A percentile compares a stretch with the other conserved stretches of the same genome.
Evolutionary conservation across 2,888 invertebrate species (phyloP).

Genomic region (Isotomurus palustris): DNA sequence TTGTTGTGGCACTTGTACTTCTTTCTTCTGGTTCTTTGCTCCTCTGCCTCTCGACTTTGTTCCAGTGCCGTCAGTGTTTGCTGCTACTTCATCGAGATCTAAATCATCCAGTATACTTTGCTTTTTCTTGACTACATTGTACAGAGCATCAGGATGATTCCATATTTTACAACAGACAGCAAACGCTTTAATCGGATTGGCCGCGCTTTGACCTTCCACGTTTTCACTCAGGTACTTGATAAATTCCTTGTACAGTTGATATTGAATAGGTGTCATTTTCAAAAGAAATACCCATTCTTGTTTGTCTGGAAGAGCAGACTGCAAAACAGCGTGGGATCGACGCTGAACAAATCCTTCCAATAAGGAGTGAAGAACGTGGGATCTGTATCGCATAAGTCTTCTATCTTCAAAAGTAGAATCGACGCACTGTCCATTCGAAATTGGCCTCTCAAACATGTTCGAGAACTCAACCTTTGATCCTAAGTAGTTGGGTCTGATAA

Average conservation of each 20-base stretch:
- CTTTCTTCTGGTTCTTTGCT: slow-evolving; percentile 3
- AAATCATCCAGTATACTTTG: slow-evolving; percentile 63
- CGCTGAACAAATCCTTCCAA: slow-evolving; percentile 94
- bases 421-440: slow-evolving; percentile 96
- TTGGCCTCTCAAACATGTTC: slow-evolving; percentile 98
- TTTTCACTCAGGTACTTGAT: slow-evolving; percentile 61
- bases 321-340: slow-evolving; percentile 86
- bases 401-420: slow-evolving; percentile 94
- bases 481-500: slow-evolving; percentile 93
- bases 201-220: slow-evolving; percentile 75
- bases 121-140: slow-evolving; percentile 78
- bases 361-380: slow-evolving; percentile 90
- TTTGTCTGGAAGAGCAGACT: slow-evolving; percentile 87
- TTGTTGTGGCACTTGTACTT: not conserved
- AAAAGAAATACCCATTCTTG: slow-evolving; percentile 90
- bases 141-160: slow-evolving; percentile 91
- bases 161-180: slow-evolving; percentile 98
- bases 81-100: slow-evolving; percentile 48
- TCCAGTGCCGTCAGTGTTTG: slow-evolving; percentile 15
- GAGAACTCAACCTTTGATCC: slow-evolving; percentile 95
- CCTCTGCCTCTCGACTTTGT: slow-evolving; percentile 18
- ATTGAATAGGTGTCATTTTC: slow-evolving; percentile 83
- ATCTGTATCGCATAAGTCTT: slow-evolving; percentile 86
- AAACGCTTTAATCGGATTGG: slow-evolving; percentile 95
- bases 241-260: slow-evolving; percentile 83